phyloP scores from a whole-genome alignment of 2,888 invertebrate genomes.

The Sarcophaga carnaria region DNA sequence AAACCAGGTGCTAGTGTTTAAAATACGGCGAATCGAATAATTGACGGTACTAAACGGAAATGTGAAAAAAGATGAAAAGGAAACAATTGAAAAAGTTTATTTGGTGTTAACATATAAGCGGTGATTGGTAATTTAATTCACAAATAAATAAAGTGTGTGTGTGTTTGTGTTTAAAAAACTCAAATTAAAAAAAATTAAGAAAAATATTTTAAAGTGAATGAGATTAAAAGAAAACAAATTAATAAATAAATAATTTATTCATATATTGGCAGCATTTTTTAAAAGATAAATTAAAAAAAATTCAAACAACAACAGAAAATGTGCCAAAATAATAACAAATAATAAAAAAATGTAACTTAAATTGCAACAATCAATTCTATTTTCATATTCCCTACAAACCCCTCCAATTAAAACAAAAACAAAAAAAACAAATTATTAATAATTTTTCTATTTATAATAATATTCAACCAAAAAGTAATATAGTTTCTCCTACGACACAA shows the following conservation, averaged over 20 bases:
- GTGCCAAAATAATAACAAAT: constrained; percentile 47
- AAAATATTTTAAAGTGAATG: background rate
- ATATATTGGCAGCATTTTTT: constrained; percentile 7
- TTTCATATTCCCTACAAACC: constrained; percentile 15
- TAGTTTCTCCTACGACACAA: background rate
- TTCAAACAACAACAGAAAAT: background rate
- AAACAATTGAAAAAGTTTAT: constrained; percentile 21
- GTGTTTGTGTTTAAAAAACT: too few relatives aligned
- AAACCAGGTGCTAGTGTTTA: too few relatives aligned
- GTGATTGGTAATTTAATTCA: background rate
- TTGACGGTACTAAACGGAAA: too few relatives aligned
- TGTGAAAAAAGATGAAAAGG: constrained; percentile 36
- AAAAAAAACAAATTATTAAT: background rate
- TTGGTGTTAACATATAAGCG: constrained; percentile 9
- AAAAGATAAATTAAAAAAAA: background rate
- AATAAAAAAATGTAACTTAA: constrained; percentile 7
- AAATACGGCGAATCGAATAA: too few relatives aligned
- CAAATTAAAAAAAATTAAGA: background rate
- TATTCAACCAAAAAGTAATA: background rate
- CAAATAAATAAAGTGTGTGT: too few relatives aligned
- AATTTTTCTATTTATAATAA: background rate
- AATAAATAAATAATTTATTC: background rate
- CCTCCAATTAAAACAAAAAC: constrained; percentile 24
- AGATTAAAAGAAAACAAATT: background rate
- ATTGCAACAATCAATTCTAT: constrained; percentile 9